Percentiles rank a stretch among this genome's conserved stretches.
phyloP scores from a whole-genome alignment of 2,888 invertebrate genomes.

The Thymelicus acteon region DNA sequence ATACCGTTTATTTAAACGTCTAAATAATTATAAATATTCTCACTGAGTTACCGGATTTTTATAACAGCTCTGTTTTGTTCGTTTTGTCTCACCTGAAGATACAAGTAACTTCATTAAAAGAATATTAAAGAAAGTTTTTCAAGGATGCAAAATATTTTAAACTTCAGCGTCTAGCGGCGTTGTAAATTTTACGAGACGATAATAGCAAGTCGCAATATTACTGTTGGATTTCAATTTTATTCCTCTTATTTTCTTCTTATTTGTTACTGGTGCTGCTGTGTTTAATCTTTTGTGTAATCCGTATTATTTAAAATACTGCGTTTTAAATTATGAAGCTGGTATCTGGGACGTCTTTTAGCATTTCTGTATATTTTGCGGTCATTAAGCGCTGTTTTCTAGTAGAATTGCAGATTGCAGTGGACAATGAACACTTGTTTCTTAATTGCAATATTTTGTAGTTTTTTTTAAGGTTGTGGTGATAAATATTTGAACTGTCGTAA shows the following conservation, averaged over 20 bases:
- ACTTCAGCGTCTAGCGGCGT: constrained; percentile 45
- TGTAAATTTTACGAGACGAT: constrained; percentile 57
- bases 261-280: constrained; percentile 39
- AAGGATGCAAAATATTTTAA: constrained; percentile 58
- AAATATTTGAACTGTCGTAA: too few relatives aligned
- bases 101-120: constrained; percentile 73
- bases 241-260: constrained; percentile 38
- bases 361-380: constrained; percentile 30
- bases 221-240: constrained; percentile 44
- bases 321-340: constrained; percentile 29
- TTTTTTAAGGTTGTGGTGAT: neutral
- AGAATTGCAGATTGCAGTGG: constrained; percentile 22
- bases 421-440: constrained; percentile 11
- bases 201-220: constrained; percentile 55
- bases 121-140: constrained; percentile 71
- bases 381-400: constrained; percentile 22
- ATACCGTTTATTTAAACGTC: too few relatives aligned
- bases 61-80: neutral
- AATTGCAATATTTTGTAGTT: constrained; percentile 4
- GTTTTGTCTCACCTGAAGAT: constrained; percentile 57
- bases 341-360: constrained; percentile 30
- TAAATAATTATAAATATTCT: too few relatives aligned
- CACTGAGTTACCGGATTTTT: too few relatives aligned
- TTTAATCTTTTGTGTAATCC: constrained; percentile 42
- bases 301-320: constrained; percentile 33